Evolutionary conservation across 2,888 invertebrate genomes (phyloP).

Genomic region (Fissipunctia ypsillon): DNA sequence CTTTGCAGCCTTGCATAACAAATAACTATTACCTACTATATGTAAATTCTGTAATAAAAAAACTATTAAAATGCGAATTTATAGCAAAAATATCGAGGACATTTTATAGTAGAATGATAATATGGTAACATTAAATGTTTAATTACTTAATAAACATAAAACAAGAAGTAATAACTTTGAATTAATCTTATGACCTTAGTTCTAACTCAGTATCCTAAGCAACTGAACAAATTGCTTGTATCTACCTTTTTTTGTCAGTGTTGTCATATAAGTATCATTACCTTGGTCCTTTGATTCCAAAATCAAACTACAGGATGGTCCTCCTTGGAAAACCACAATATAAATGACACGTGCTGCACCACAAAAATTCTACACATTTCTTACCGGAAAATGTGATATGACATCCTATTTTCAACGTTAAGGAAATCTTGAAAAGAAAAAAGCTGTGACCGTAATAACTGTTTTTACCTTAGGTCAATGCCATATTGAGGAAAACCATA

Average conservation of each 20-base stretch:
- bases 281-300: background rate
- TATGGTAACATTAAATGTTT: background rate
- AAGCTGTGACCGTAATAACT: conserved; percentile 12
- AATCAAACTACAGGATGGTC: background rate
- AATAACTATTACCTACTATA: conserved; percentile 28
- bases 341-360: background rate
- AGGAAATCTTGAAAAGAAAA: conserved; percentile 42
- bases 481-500: conserved; percentile 64
- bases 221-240: background rate
- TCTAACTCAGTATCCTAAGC: background rate
- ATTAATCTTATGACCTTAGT: background rate
- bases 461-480: conserved; percentile 54
- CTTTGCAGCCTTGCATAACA: no score
- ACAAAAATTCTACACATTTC: background rate
- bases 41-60: conserved; percentile 23
- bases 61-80: conserved; percentile 23
- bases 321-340: background rate
- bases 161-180: background rate
- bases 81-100: background rate
- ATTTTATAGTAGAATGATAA: background rate
- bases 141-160: background rate
- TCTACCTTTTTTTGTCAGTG: background rate
- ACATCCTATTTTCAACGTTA: no score
- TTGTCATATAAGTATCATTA: background rate
- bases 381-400: background rate